Percentiles rank a stretch among this genome's conserved stretches.
These are phyloP conservation scores for Amiota mariae DNA, from an alignment of 2,888 invertebrate genomes.

Conservation along the genomic window DNA sequence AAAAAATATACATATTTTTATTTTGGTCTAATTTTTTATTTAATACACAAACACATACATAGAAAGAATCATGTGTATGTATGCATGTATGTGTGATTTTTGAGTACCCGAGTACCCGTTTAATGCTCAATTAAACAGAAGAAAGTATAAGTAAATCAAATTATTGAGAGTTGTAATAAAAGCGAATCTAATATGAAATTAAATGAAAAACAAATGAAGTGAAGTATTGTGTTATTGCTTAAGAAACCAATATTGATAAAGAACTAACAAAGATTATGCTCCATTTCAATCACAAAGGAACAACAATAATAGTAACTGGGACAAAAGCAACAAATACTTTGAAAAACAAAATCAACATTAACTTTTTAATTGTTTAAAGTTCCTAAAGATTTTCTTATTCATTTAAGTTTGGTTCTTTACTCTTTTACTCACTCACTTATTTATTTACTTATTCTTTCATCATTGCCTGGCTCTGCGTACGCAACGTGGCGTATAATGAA, in stretches of 20 bases:
- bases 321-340: background rate
- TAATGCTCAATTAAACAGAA: slow-evolving; percentile 9
- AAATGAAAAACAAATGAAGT: background rate
- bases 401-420: slow-evolving; percentile 37
- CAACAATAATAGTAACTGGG: background rate
- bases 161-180: background rate
- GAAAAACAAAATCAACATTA: slow-evolving; percentile 39
- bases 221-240: too few relatives aligned
- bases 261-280: background rate
- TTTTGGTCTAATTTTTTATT: background rate
- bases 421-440: background rate
- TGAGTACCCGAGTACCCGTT: background rate
- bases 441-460: background rate
- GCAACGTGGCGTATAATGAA: slow-evolving; percentile 52
- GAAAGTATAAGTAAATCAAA: background rate
- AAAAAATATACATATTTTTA: slow-evolving; percentile 45
- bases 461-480: too few relatives aligned
- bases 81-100: background rate
- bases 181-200: background rate
- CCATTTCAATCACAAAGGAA: background rate
- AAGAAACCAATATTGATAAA: background rate
- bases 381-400: slow-evolving; percentile 51
- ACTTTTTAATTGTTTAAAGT: slow-evolving; percentile 64
- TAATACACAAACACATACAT: background rate
- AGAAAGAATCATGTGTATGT: background rate